Percentiles rank a stretch among this genome's conserved stretches.
These are phyloP conservation scores for Aegypius monachus DNA, from an alignment of 2,113 vertebrate genomes.

Conservation along the genomic window DNA sequence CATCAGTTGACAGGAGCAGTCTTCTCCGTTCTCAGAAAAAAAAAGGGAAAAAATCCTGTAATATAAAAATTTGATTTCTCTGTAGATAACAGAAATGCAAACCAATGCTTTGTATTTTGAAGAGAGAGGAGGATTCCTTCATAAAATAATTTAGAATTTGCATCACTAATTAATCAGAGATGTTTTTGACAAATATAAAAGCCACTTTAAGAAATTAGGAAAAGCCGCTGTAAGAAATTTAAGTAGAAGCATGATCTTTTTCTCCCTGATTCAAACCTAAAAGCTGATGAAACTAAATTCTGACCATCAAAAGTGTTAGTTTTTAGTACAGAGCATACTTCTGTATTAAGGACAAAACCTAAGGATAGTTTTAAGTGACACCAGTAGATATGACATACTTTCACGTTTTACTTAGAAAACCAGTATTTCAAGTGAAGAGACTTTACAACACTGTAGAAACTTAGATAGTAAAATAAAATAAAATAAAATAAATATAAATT, in stretches of 20 bases:
- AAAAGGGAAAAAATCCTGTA: neutral
- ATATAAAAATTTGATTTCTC: neutral
- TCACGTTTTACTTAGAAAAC: neutral
- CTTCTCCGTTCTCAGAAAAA: neutral
- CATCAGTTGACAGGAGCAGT: neutral
- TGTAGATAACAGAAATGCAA: neutral
- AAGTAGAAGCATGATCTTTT: neutral
- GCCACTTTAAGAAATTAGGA: neutral
- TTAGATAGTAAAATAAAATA: neutral
- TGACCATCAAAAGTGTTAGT: neutral
- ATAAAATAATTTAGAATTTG: neutral
- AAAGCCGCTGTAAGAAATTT: neutral
- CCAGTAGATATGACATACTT: neutral
- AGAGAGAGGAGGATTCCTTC: neutral
- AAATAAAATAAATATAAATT: neutral
- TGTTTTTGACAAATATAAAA: neutral
- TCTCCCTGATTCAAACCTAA: neutral
- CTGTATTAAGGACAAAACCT: neutral
- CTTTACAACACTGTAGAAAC: neutral
- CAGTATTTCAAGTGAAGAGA: neutral
- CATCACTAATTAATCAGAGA: neutral
- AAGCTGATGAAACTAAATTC: neutral
- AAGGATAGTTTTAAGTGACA: neutral
- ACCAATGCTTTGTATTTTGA: neutral
- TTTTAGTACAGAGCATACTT: neutral